These are phyloP conservation scores for Cephus pygmeus DNA, from an alignment of 2,888 invertebrate species.

Conservation along the genomic window DNA sequence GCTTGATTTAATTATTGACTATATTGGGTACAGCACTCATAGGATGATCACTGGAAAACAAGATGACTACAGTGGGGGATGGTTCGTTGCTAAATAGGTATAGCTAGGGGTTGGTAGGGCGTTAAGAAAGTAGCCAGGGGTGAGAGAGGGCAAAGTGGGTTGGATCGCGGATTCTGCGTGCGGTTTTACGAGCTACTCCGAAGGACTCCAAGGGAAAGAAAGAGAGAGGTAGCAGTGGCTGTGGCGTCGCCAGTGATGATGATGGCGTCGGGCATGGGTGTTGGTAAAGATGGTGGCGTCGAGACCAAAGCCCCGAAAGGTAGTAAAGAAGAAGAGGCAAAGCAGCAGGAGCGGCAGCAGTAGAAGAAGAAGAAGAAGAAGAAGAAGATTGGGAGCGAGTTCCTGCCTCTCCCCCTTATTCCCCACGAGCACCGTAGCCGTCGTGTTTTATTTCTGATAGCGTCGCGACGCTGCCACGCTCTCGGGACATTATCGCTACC, in stretches of 20 bases:
- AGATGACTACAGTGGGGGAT: neutral
- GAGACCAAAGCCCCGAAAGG: neutral
- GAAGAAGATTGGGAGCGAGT: neutral
- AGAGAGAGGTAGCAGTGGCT: neutral
- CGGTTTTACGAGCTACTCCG: constrained; percentile 29
- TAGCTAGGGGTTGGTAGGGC: constrained; percentile 2
- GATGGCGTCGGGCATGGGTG: neutral
- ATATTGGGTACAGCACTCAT: neutral
- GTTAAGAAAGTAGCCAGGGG: constrained; percentile 9
- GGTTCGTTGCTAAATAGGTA: neutral
- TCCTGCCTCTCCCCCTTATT: constrained; percentile 16
- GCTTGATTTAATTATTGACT: neutral
- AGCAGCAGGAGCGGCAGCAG: neutral
- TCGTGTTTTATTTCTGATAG: constrained; percentile 63
- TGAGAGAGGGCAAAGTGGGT: constrained; percentile 17
- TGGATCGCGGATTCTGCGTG: constrained; percentile 27
- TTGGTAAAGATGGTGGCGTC: neutral
- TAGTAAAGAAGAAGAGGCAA: neutral
- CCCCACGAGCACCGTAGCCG: constrained; percentile 28
- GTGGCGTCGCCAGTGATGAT: neutral
- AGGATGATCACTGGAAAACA: constrained; percentile 11
- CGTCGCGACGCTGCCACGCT: constrained; percentile 48
- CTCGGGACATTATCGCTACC: constrained; percentile 63
- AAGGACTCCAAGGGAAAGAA: neutral
- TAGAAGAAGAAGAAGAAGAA: constrained; percentile 19